Evolutionary conservation across 2,113 vertebrate species (phyloP), one percentile per base, ranked within the genome.

Genomic region (Serinus canaria): DNA sequence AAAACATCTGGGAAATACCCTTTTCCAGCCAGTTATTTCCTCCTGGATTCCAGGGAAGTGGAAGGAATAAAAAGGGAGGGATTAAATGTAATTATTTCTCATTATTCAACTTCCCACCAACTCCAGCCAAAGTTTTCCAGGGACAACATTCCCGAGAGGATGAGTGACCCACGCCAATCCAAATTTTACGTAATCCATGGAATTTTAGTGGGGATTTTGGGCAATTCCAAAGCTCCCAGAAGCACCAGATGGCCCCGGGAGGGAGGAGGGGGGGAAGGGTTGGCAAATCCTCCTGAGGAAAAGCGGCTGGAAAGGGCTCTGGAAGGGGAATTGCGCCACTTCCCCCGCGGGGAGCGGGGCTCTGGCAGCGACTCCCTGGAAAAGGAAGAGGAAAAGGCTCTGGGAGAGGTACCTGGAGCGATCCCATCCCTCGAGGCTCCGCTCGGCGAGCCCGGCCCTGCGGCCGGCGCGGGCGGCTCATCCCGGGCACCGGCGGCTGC

Each of bases 101-200:
- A 1, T 1, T 25, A 23, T 18, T 33, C 4, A 39, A 80, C 25
- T n/a, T 22, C 28, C 58, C 11, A 30, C 1, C 22, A 30, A 21
- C 22, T 33, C 4, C 16, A n/a, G 50, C 13, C 11, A 7, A 78
- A 79, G 58, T 67, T 94, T 82, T 14, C 1, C 5, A 8, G 37
- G 9, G 5, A 10, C 5, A 6, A 6, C 17, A 16, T 25, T 76
- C 44, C 3, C 3, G 13, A 7, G 11, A 6, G n/a, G 31, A 25
- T 5, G 35, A 50, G 62, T 3, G 62, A 68, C 72, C 62, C 44
- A 21, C 13, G 35, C 13, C 35, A 11, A 43, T 25, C 16, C 33
- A 10, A 15, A 31, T 2, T 37, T 68, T 9, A 8, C 4, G 0
- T 1, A n/a, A 62, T 1, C 22, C 1, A 9, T 0, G 14, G 11